Conservation (phyloP, 2,113 vertebrate species). For the Corythoichthys haematopterus region DNA sequence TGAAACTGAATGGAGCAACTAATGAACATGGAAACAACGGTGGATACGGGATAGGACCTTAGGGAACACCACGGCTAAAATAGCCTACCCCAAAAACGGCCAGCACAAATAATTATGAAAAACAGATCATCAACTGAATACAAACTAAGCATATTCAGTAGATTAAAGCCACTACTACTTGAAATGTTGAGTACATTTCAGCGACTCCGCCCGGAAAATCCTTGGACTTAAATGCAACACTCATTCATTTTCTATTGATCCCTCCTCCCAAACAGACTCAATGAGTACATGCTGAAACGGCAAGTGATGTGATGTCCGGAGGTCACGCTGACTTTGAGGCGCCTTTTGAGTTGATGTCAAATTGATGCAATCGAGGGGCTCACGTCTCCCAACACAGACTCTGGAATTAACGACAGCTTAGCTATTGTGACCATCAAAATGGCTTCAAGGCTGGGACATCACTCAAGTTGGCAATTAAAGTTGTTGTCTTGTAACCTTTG, state of each 20-base stretch:
- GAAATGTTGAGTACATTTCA: constrained; percentile 18
- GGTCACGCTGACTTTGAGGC: constrained; percentile 11
- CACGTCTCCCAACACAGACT: constrained; percentile 21
- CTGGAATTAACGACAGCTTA: constrained; percentile 20
- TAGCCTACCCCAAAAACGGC: background rate
- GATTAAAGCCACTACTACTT: background rate
- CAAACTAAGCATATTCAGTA: background rate
- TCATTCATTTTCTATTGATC: constrained; percentile 51
- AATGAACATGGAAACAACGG: background rate
- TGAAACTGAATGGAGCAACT: too few species aligned
- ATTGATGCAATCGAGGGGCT: constrained; percentile 49
- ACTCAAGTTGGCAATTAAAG: background rate
- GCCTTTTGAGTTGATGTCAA: constrained; percentile 51
- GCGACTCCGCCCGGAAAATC: constrained; percentile 2
- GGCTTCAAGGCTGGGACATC: background rate
- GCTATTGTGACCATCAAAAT: constrained; percentile 20
- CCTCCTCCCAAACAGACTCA: constrained; percentile 43
- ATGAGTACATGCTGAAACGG: constrained; percentile 30
- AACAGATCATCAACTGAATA: background rate
- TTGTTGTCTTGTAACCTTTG: too few species aligned
- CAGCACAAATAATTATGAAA: background rate
- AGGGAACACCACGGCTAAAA: background rate
- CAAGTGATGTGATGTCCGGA: background rate
- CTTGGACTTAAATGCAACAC: constrained; percentile 28
- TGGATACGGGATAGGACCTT: background rate